Base-by-base conservation (phyloP, 2,797 vertebrate genomes). In the Peromyscus melanophrys region DNA sequence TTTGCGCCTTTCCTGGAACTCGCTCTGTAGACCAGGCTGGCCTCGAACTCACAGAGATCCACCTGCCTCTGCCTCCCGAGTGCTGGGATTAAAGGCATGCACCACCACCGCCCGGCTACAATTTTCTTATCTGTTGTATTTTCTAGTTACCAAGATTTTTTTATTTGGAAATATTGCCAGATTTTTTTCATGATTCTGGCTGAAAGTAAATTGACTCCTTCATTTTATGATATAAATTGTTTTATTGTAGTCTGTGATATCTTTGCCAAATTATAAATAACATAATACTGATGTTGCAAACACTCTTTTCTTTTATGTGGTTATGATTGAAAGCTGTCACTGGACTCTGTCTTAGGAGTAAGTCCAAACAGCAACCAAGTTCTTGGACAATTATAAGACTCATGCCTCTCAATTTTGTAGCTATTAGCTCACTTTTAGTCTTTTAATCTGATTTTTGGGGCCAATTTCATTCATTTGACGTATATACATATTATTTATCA, bases 191-290 rank as follows among this genome's bases (percentile, higher is more conserved):
- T 71, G 52, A 61, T 94, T 96, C 73, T 97, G 10, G 73, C 27
- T 95, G 27, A 85, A 92, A 92, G 75, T 80, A 65, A 76, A 76
- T 82, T 73, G 87, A 88, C 43, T 93, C 12, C n/a, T 96, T 89
- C 25, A 9, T 8, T 77, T 92, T 92, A 71, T 71, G 65, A 40
- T 92, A 29, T 85, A 82, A 81, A 63, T 87, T 67, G 78, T 93
- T 81, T 73, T 92, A 63, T 4, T 55, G 1, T 25, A 14, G 27
- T 82, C 95, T 85, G 46, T 75, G 23, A n/a, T 78, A 59, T 77
- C 94, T 97, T 92, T 85, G 57, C 65, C 67, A 77, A 27, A 46
- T 65, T 77, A 1, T 57, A 89, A 86, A 75, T 52, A 92, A 25
- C 77, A 5, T 9, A 88, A 23, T 27, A 92, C 40, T 71, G 25